Evolutionary conservation across 2,888 invertebrate species (phyloP), one percentile per base, ranked within the genome.

Genomic region (Rotaria sp.): DNA sequence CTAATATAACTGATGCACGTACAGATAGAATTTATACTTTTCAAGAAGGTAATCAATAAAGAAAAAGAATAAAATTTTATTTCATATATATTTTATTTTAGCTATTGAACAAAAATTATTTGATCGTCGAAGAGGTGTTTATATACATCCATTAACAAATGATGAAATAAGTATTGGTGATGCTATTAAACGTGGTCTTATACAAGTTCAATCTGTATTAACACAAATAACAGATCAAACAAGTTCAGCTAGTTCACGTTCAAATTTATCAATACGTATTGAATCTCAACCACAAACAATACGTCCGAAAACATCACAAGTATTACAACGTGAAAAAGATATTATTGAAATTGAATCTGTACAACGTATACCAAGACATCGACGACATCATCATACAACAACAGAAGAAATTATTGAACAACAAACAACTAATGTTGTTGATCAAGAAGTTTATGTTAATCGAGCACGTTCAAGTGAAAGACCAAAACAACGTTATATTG

Each of bases 131-230:
- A 38, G 26, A 52, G 85, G 57, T n/a, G 85, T 85, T 21, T 87
- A 87, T 41, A 48, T 87, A 18, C 85, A 87, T 80, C 87, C 87
- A 38, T 35, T 85, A 24, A 87, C 38, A 21, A 24, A 38, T 4
- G 85, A 87, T 38, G 59, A 55, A 45, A 85, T 85, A 38, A 55
- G 35, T 11, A 85, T 87, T 41, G 85, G 84, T 26, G 87, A 87
- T 24, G 87, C 85, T 35, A 48, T 87, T 35, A 59, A 52, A 35
- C 75, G 59, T 18, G 84, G 85, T 35, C 30, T 87, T 18, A 74
- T 87, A n/a, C 80, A 87, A 45, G 87, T 85, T 5, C 67, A 86
- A 84, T 4, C 74, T 8, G 74, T 74, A 18, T 35, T 21, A 38
- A 18, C 74, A 24, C 18, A 74, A 35, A 74, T 74, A 21, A 30